Conservation (phyloP, 1,140 invertebrate species). For the Ylistrum balloti region DNA sequence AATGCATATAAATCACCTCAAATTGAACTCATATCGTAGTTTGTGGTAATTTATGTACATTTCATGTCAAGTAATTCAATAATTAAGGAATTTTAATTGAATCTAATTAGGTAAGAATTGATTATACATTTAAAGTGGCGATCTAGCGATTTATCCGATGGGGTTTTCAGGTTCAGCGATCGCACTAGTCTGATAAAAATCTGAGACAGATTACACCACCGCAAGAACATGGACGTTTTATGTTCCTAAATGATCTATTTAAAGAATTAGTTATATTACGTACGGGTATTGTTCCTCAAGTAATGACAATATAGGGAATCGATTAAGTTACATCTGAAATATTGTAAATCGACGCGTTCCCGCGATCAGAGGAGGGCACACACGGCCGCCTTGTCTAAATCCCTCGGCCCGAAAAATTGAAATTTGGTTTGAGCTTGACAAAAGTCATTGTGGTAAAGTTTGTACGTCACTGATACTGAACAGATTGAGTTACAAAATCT, state of each 20-base stretch:
- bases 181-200: neutral
- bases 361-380: slow-evolving; percentile 6
- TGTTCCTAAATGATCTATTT: neutral
- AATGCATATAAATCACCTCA: neutral
- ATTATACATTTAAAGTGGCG: neutral
- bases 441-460: neutral
- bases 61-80: neutral
- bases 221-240: neutral
- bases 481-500: slow-evolving; percentile 3
- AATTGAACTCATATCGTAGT: neutral
- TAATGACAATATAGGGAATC: neutral
- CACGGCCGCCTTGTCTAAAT: neutral
- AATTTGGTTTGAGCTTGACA: slow-evolving; percentile 18
- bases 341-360: neutral
- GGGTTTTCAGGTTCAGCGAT: neutral
- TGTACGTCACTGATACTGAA: neutral
- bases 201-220: neutral
- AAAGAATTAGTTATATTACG: neutral
- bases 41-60: slow-evolving; percentile 29
- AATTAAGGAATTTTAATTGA: slow-evolving; percentile 24
- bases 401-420: slow-evolving; percentile 37
- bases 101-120: slow-evolving; percentile 18
- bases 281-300: neutral
- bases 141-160: slow-evolving; percentile 5
- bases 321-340: slow-evolving; percentile 3